Evolutionary conservation across 2,113 vertebrate species (phyloP).

Genomic region (Caloenas nicobarica): DNA sequence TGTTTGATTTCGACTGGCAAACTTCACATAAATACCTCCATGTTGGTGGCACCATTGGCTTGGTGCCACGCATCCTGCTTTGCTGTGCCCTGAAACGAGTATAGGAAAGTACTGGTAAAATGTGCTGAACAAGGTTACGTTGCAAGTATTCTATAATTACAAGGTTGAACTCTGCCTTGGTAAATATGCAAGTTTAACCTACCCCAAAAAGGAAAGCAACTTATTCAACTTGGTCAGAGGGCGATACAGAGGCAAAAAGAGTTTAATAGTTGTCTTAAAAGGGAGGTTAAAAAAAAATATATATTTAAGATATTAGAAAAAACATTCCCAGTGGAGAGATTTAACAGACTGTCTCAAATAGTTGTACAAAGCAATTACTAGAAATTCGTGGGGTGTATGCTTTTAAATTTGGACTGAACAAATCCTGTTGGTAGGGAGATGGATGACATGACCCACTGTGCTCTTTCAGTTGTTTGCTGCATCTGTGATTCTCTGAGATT

Average conservation of each 20-base stretch:
- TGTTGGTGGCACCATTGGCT: neutral
- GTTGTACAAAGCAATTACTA: neutral
- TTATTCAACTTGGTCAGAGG: neutral
- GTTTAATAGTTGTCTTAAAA: neutral
- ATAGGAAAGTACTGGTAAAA: neutral
- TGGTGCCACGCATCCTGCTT: neutral
- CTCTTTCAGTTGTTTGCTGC: neutral
- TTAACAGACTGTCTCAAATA: neutral
- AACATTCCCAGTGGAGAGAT: neutral
- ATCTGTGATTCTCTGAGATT: neutral
- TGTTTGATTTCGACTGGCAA: neutral
- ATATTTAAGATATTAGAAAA: neutral
- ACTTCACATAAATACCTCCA: neutral
- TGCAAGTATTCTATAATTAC: neutral
- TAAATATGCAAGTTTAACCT: neutral
- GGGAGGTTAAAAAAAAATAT: no score
- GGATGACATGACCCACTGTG: neutral
- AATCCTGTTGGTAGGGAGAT: neutral
- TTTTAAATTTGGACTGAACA: neutral
- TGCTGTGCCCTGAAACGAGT: neutral
- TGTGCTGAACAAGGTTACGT: neutral
- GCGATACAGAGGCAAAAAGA: neutral
- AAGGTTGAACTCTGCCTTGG: neutral
- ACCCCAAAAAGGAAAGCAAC: neutral
- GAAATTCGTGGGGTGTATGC: neutral